Evolutionary conservation across 2,113 vertebrate species (phyloP).

Genomic region (Glaucomys volans): DNA sequence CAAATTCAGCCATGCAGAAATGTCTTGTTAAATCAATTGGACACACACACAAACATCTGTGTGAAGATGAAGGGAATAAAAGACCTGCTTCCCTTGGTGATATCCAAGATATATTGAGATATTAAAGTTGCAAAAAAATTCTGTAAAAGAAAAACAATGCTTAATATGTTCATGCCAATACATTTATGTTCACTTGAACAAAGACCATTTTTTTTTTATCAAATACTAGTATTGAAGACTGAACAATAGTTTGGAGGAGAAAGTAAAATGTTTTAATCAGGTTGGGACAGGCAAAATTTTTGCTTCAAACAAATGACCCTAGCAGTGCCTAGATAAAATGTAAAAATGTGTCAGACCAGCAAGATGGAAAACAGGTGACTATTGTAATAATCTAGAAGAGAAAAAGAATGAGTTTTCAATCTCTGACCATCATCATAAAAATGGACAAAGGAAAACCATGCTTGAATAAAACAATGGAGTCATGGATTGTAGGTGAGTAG

Average conservation of each 20-base stretch:
- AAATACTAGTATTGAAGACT: not conserved
- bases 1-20: not conserved
- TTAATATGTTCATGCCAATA: not conserved
- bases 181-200: not conserved
- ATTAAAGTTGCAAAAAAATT: not conserved
- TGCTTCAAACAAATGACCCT: not conserved
- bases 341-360: not conserved
- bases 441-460: not conserved
- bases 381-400: not conserved
- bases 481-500: not conserved
- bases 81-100: accelerated
- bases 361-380: not conserved
- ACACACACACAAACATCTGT: not conserved
- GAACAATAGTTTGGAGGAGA: not conserved
- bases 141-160: not conserved
- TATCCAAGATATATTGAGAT: not conserved
- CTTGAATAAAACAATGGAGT: not conserved
- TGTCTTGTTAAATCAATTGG: not conserved
- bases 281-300: not conserved
- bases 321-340: not conserved
- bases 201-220: not conserved
- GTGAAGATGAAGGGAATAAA: not conserved
- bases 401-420: not conserved
- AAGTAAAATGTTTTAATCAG: not conserved
- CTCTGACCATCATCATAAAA: not conserved